Conservation (phyloP, 1,140 invertebrate species). For the Geopemphigus sp. region DNA sequence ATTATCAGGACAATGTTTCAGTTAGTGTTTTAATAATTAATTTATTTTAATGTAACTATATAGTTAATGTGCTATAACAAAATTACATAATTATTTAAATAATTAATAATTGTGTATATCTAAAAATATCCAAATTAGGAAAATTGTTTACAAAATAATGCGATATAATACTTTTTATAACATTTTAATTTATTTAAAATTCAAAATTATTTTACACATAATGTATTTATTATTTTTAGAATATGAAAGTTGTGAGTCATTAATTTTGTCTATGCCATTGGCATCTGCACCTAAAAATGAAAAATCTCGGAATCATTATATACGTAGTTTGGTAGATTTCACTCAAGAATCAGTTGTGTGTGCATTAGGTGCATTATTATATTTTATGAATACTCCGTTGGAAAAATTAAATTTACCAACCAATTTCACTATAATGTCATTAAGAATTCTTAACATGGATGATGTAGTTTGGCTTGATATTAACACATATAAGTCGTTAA, state of each 20-base stretch:
- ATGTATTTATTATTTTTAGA: constrained; percentile 55
- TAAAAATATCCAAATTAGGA: no score
- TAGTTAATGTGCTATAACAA: no score
- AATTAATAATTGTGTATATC: no score
- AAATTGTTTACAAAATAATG: no score
- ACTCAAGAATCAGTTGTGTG: constrained; percentile 63
- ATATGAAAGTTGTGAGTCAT: constrained; percentile 63
- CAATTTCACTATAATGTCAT: constrained; percentile 61
- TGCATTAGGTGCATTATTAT: constrained; percentile 70
- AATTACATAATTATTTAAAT: no score
- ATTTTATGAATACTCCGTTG: constrained; percentile 68
- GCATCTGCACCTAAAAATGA: constrained; percentile 62
- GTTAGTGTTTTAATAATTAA: constrained; percentile 55
- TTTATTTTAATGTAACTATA: no score
- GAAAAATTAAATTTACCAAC: constrained; percentile 61
- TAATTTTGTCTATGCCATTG: constrained; percentile 63
- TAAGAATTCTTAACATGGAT: constrained; percentile 67
- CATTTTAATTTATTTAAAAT: no score
- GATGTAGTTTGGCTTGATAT: constrained; percentile 67
- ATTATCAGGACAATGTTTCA: constrained; percentile 61
- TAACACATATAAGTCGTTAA: constrained; percentile 68
- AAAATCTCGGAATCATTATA: constrained; percentile 63
- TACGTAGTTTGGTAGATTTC: constrained; percentile 70
- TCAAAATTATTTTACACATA: constrained; percentile 32
- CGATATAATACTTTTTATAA: no score